Conservation (phyloP, 2,888 invertebrate species). For the Pegoplata infirma region DNA sequence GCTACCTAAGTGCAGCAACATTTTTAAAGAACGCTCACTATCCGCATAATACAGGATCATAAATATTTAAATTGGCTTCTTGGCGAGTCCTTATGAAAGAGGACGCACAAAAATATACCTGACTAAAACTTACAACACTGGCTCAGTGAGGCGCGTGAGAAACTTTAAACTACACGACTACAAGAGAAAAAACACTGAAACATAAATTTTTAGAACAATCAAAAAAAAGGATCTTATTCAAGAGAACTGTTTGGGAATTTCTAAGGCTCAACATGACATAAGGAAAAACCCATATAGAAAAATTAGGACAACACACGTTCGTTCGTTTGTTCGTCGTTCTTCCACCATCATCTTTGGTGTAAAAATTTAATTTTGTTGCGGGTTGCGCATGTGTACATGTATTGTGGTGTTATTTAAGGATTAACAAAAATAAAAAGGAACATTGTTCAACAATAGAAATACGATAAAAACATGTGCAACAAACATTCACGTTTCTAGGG, state of each 20-base stretch:
- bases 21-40: background rate
- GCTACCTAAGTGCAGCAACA: background rate
- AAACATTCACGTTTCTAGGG: no score
- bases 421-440: conserved; percentile 28
- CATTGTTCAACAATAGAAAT: background rate
- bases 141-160: conserved; percentile 29
- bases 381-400: conserved; percentile 16
- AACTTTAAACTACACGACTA: background rate
- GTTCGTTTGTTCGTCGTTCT: background rate
- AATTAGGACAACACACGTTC: conserved; percentile 28
- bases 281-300: conserved; percentile 41
- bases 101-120: background rate
- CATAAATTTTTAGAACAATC: background rate
- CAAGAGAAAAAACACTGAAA: no score
- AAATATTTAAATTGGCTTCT: conserved; percentile 52
- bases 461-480: conserved; percentile 40
- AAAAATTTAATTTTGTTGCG: conserved; percentile 6
- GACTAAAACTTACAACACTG: background rate
- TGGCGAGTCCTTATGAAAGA: conserved; percentile 13
- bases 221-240: background rate
- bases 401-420: conserved; percentile 34
- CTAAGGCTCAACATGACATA: conserved; percentile 7
- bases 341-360: background rate
- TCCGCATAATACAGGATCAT: background rate
- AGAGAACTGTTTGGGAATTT: conserved; percentile 27